A percentile compares a stretch with the other conserved stretches of the same genome.
phyloP scores from a whole-genome alignment of 2,113 vertebrate genomes.

The Craseonycteris thonglongyai region DNA sequence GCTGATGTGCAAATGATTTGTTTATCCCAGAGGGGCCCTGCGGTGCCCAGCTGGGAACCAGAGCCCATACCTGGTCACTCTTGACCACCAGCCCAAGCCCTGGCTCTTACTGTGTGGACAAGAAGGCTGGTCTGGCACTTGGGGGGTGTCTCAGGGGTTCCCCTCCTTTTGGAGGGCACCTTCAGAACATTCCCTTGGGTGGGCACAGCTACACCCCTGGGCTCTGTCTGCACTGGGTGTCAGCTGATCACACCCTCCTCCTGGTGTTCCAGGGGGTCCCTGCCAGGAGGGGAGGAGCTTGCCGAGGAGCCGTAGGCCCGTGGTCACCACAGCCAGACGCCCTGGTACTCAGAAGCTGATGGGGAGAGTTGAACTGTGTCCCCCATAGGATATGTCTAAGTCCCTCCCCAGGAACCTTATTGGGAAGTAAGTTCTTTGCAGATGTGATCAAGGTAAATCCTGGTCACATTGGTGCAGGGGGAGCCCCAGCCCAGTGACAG shows the following conservation, averaged over 20 bases:
- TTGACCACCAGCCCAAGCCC: not conserved
- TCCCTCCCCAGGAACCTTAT: not conserved
- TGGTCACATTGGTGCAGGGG: not conserved
- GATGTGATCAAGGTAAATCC: not conserved
- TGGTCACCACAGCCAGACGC: not conserved
- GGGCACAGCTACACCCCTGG: too few relatives aligned
- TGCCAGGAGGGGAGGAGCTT: not conserved
- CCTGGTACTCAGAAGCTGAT: not conserved
- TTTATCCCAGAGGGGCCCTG: not conserved
- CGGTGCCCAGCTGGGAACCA: not conserved
- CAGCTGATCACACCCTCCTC: too few relatives aligned
- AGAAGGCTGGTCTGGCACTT: not conserved
- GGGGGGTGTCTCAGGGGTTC: not conserved
- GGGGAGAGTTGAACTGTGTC: accelerated
- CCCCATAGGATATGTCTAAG: not conserved
- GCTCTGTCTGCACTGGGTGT: not conserved
- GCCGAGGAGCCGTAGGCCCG: not conserved
- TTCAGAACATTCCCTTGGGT: not conserved
- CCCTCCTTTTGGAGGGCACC: not conserved
- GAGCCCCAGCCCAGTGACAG: not conserved
- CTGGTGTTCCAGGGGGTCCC: not conserved
- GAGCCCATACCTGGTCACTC: accelerated
- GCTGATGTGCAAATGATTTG: not conserved
- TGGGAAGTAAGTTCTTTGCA: not conserved
- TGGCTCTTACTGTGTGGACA: not conserved